Percentiles rank a stretch among this genome's conserved stretches.
Evolutionary conservation across 2,797 vertebrate genomes (phyloP).

Genomic region (Leptatherina wallacei): DNA sequence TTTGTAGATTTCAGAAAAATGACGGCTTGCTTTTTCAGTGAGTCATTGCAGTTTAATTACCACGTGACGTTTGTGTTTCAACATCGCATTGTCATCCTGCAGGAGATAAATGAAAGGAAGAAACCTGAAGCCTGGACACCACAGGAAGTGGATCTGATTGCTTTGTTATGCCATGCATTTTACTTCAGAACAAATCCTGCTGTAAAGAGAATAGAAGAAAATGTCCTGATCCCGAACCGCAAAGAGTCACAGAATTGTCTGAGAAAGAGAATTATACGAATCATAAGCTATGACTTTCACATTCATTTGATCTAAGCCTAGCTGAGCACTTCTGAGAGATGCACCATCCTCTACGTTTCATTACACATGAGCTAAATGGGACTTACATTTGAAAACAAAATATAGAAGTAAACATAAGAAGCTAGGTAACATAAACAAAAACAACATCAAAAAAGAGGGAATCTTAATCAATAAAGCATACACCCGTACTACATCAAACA

Average conservation of each 20-base stretch:
- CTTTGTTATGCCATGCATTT: not conserved
- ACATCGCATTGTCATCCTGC: not conserved
- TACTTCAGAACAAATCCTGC: not conserved
- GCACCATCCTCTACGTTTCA: not conserved
- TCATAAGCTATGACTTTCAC: not conserved
- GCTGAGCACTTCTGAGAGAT: not conserved
- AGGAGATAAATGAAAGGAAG: not conserved
- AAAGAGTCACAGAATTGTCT: not conserved
- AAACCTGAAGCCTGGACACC: not conserved
- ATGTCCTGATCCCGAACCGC: not conserved
- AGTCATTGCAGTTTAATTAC: not conserved
- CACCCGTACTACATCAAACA: slow-evolving; percentile 7
- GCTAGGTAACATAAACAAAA: not conserved
- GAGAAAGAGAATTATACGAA: not conserved
- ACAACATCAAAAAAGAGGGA: not conserved
- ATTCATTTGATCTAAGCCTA: not conserved
- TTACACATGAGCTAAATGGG: not conserved
- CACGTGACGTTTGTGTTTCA: not conserved
- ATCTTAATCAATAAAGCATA: slow-evolving; percentile 6
- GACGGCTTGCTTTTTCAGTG: not conserved
- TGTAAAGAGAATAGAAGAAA: not conserved
- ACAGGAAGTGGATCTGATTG: not conserved
- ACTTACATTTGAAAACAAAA: not conserved
- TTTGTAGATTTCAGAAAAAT: slow-evolving; percentile 5
- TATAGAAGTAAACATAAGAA: not conserved